These are phyloP conservation scores for Hyphantria cunea DNA, from an alignment of 1,140 invertebrate genomes.

Conservation along the genomic window DNA sequence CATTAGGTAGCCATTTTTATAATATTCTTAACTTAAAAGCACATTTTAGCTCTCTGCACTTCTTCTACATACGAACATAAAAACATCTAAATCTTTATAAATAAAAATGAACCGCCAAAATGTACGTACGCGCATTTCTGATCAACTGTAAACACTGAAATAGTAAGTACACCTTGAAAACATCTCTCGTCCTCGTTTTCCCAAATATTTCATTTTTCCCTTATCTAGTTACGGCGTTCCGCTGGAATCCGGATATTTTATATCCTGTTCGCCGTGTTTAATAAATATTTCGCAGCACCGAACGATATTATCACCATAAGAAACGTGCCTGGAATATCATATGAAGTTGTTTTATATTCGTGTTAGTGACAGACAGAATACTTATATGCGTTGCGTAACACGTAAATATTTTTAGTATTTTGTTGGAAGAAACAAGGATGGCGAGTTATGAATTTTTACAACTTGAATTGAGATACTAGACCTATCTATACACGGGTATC, in stretches of 20 bases:
- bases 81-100: no score
- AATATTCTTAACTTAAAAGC: no score
- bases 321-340: not conserved
- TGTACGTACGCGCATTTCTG: not conserved
- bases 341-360: no score
- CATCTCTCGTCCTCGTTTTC: not conserved
- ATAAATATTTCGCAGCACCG: not conserved
- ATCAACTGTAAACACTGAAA: not conserved
- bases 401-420: not conserved
- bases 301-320: not conserved
- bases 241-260: not conserved
- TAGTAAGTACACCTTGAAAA: not conserved
- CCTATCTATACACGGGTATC: no score
- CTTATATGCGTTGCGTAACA: not conserved
- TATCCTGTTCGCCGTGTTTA: constrained; percentile 6
- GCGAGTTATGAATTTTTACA: no score
- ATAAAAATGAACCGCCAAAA: no score
- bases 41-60: no score
- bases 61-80: no score
- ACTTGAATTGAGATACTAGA: no score
- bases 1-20: no score
- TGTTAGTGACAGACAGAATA: not conserved
- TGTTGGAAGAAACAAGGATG: no score
- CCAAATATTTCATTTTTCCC: not conserved
- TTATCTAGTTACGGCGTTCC: not conserved